Percentiles rank a stretch among this genome's conserved stretches.
These are phyloP conservation scores for Sebastes hopkinsi DNA, from an alignment of 2,797 vertebrate species.

Conservation along the genomic window DNA sequence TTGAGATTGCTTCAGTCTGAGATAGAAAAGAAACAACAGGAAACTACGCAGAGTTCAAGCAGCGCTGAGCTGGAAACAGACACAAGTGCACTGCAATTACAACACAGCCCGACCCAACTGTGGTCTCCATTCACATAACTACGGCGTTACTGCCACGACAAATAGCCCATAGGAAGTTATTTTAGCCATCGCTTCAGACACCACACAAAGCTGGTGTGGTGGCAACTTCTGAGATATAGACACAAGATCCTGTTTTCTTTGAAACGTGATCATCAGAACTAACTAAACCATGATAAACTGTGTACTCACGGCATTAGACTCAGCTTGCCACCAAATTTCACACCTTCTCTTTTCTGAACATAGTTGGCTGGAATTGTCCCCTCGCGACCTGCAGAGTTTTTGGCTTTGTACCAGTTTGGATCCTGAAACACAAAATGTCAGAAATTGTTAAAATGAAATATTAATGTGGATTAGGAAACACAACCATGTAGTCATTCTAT, in stretches of 20 bases:
- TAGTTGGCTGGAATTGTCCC: slow-evolving; percentile 98
- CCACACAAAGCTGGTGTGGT: not conserved
- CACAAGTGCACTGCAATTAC: slow-evolving; percentile 64
- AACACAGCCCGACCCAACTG: slow-evolving; percentile 52
- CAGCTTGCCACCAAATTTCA: slow-evolving; percentile 92
- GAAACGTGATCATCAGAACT: not conserved
- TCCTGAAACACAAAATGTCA: slow-evolving; percentile 81
- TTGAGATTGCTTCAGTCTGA: slow-evolving; percentile 42
- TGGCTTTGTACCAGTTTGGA: slow-evolving; percentile 99
- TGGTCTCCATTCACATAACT: slow-evolving; percentile 59
- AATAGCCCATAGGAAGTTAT: slow-evolving; percentile 46
- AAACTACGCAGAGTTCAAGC: slow-evolving; percentile 59
- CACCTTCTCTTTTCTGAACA: slow-evolving; percentile 95
- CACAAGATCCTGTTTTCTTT: not conserved
- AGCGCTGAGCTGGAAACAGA: slow-evolving; percentile 53
- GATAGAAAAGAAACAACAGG: slow-evolving; percentile 71
- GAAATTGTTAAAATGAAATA: not conserved
- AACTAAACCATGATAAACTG: not conserved
- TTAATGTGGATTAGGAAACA: not conserved
- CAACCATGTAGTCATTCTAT: not conserved
- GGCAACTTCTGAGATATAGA: not conserved
- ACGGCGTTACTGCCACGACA: slow-evolving; percentile 22
- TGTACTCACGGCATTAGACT: slow-evolving; percentile 98
- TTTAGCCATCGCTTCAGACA: slow-evolving; percentile 29
- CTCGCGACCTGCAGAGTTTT: slow-evolving; percentile 90